These are phyloP conservation scores for Vulpes vulpes DNA, from an alignment of 2,113 vertebrate genomes.

Conservation along the genomic window DNA sequence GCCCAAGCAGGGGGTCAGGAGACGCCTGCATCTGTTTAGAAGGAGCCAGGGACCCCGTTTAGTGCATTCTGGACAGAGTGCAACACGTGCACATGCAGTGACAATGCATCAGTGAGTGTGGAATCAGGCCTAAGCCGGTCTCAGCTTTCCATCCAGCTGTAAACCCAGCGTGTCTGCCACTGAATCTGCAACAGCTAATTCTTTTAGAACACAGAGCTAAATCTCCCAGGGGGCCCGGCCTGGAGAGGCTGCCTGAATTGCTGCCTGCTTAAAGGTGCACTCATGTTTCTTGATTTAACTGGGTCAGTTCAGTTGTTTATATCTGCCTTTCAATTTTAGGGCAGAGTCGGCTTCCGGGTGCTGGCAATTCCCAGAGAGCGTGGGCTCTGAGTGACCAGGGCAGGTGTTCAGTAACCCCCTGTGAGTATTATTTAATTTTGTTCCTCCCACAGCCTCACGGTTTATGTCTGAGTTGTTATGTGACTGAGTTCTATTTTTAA, in stretches of 20 bases:
- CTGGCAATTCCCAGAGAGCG: neutral
- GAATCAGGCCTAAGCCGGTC: neutral
- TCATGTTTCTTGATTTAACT: slow-evolving; percentile 69
- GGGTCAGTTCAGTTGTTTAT: slow-evolving; percentile 57
- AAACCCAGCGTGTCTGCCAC: neutral
- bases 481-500: slow-evolving; percentile 74
- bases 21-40: neutral
- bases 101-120: neutral
- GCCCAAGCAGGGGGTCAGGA: neutral
- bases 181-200: neutral
- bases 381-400: slow-evolving; percentile 37
- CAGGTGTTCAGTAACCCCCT: slow-evolving; percentile 69
- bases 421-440: slow-evolving; percentile 67
- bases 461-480: slow-evolving; percentile 52
- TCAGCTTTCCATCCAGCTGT: neutral
- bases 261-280: slow-evolving; percentile 14
- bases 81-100: fast-evolving
- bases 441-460: slow-evolving; percentile 6
- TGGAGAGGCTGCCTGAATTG: neutral
- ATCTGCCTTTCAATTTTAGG: slow-evolving; percentile 62
- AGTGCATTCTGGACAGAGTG: neutral
- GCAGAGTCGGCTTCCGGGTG: neutral
- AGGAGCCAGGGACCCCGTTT: neutral
- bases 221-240: neutral
- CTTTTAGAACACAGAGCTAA: slow-evolving; percentile 17